phyloP scores from a whole-genome alignment of 1,140 invertebrate genomes.

The Plectrocnemia conspersa region DNA sequence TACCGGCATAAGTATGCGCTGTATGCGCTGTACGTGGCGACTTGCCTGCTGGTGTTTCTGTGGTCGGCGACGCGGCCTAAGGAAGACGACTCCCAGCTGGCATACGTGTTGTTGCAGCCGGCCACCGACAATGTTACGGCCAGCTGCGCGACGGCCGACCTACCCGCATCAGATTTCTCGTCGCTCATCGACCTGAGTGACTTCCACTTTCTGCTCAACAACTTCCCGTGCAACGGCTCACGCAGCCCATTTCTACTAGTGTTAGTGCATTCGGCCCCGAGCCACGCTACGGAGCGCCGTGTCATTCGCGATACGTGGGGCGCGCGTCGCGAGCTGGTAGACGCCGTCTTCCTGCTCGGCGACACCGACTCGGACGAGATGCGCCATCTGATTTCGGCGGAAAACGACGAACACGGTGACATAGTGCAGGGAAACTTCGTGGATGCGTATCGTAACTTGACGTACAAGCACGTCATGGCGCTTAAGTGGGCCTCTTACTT shows the following conservation, averaged over 20 bases:
- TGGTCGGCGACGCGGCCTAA: too few species aligned
- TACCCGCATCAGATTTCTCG: constrained; percentile 43
- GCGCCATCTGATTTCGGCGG: constrained; percentile 53
- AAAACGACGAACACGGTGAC: constrained; percentile 61
- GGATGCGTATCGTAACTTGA: constrained; percentile 80
- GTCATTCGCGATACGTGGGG: constrained; percentile 69
- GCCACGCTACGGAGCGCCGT: constrained; percentile 56
- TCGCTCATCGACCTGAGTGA: constrained; percentile 55
- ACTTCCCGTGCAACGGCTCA: constrained; percentile 47
- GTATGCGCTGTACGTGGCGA: too few species aligned
- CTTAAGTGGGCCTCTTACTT: constrained; percentile 75
- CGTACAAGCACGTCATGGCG: constrained; percentile 80
- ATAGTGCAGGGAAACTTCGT: constrained; percentile 74
- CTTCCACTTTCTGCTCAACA: constrained; percentile 56
- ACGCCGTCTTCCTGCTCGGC: constrained; percentile 68
- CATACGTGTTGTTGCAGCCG: too few species aligned
- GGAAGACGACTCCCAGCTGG: too few species aligned
- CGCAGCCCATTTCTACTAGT: constrained; percentile 54
- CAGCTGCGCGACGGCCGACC: too few species aligned
- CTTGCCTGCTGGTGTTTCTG: too few species aligned
- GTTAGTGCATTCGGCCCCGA: constrained; percentile 64
- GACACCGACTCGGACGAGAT: constrained; percentile 42
- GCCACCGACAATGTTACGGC: too few species aligned
- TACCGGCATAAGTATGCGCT: too few species aligned
- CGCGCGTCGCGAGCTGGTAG: constrained; percentile 41